Conservation (phyloP, 2,797 vertebrate genomes). For the Eurystomus glaucurus region DNA sequence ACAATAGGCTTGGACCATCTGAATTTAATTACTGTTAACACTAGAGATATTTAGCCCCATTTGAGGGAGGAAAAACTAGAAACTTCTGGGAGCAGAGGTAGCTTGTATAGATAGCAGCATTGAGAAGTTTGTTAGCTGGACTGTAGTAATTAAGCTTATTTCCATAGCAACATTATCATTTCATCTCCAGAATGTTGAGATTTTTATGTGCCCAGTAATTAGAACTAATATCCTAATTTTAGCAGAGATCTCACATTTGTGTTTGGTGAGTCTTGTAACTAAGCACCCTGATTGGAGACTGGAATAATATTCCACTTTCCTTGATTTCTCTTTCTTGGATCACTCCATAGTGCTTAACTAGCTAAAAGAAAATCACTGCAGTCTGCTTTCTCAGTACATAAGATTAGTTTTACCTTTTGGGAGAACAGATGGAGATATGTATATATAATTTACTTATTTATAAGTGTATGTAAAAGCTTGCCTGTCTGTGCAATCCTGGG, state of each 20-base stretch:
- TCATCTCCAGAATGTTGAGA: background rate
- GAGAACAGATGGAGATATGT: background rate
- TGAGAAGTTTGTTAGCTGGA: slow-evolving; percentile 21
- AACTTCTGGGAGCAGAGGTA: slow-evolving; percentile 10
- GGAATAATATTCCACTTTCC: slow-evolving; percentile 50
- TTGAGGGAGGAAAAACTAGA: background rate
- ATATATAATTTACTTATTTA: background rate
- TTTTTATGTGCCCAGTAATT: slow-evolving; percentile 50
- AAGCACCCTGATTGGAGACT: background rate
- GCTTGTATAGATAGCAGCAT: slow-evolving; percentile 20
- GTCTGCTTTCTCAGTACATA: background rate
- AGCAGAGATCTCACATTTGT: slow-evolving; percentile 25
- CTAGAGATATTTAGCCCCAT: background rate
- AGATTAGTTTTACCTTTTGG: background rate
- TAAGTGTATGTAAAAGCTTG: background rate
- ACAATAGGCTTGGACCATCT: background rate
- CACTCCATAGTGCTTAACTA: background rate
- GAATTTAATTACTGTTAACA: slow-evolving; percentile 11
- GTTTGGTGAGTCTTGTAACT: slow-evolving; percentile 50
- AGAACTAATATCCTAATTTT: slow-evolving; percentile 69
- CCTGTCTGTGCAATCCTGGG: background rate
- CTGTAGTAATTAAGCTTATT: slow-evolving; percentile 58
- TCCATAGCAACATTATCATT: slow-evolving; percentile 60
- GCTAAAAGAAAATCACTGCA: background rate
- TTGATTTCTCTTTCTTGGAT: slow-evolving; percentile 11